Conservation (phyloP, 1,140 invertebrate species). For the Drosophila serrata region DNA sequence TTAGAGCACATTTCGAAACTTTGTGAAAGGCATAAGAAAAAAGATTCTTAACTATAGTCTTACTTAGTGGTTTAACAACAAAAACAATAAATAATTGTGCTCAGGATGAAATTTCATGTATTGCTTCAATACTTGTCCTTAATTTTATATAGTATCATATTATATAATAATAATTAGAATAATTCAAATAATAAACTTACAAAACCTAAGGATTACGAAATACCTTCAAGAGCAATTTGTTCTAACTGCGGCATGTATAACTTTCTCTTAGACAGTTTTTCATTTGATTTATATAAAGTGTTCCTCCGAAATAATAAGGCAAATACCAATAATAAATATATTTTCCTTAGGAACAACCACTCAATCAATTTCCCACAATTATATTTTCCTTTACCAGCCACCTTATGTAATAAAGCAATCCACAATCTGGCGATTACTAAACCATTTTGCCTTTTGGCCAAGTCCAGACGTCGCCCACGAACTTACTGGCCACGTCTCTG, state of each 20-base stretch:
- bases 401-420: conserved; percentile 29
- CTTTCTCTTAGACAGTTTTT: too few species aligned
- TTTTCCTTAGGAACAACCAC: neutral
- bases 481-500: neutral
- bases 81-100: neutral
- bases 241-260: too few species aligned
- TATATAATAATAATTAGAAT: neutral
- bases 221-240: too few species aligned
- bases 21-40: neutral
- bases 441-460: conserved; percentile 22
- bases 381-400: conserved; percentile 1
- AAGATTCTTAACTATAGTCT: neutral
- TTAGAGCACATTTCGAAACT: neutral
- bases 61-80: neutral
- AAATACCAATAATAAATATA: neutral
- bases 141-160: too few species aligned
- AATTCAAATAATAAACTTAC: neutral
- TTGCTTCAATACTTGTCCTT: too few species aligned
- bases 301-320: neutral
- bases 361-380: neutral
- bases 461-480: conserved; percentile 41
- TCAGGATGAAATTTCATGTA: too few species aligned
- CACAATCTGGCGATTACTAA: conserved; percentile 12
- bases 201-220: too few species aligned
- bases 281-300: too few species aligned